Conservation (phyloP, 2,113 vertebrate genomes). For the Platysternon megacephalum region DNA sequence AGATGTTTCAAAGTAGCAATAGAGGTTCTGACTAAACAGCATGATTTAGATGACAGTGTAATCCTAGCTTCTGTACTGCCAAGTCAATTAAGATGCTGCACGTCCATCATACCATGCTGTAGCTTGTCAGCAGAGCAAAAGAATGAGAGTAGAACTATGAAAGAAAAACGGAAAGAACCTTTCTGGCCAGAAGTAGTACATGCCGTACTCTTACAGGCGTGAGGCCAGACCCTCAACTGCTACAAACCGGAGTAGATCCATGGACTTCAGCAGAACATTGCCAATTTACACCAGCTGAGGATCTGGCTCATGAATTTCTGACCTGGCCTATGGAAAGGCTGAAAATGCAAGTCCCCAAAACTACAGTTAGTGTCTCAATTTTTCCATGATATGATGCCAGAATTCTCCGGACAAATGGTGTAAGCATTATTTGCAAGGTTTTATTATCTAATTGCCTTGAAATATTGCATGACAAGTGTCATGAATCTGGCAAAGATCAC, state of each 20-base stretch:
- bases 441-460: constrained; percentile 9
- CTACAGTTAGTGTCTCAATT: neutral
- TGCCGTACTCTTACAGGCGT: neutral
- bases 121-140: constrained; percentile 39
- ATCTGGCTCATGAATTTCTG: neutral
- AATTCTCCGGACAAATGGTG: neutral
- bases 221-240: neutral
- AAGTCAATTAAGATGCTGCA: constrained; percentile 45
- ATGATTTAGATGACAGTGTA: constrained; percentile 60
- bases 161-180: neutral
- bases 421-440: neutral
- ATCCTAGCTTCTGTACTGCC: constrained; percentile 8
- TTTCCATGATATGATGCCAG: neutral
- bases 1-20: constrained; percentile 61
- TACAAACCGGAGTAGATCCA: neutral
- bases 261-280: no score
- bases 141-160: neutral
- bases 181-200: neutral
- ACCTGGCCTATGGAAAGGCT: neutral
- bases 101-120: constrained; percentile 26
- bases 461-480: neutral
- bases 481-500: constrained; percentile 11
- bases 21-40: constrained; percentile 43
- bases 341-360: neutral
- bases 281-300: neutral